Evolutionary conservation across 2,113 vertebrate genomes (phyloP).

Genomic region (Syngnathus typhle): DNA sequence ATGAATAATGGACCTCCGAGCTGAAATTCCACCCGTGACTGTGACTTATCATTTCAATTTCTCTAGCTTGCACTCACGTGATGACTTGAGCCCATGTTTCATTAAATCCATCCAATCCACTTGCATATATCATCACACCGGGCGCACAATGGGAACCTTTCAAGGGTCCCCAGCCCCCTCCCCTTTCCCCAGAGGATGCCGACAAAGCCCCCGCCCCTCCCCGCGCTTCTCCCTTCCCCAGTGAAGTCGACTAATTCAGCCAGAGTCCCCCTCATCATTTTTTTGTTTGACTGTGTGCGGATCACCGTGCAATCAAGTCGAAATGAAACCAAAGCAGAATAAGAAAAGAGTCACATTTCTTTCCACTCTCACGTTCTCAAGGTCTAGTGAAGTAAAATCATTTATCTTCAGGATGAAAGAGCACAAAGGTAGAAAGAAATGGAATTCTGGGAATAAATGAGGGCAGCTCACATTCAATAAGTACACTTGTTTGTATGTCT

Average conservation of each 20-base stretch:
- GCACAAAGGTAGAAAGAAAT: not conserved
- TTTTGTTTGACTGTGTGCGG: not conserved
- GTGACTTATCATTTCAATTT: constrained; percentile 3
- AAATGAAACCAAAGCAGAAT: not conserved
- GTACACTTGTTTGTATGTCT: not conserved
- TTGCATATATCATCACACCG: constrained; percentile 2
- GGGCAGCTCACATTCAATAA: not conserved
- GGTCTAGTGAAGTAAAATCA: not conserved
- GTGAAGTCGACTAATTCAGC: not conserved
- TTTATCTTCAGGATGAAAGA: constrained; percentile 4
- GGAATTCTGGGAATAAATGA: not conserved
- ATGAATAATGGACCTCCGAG: constrained; percentile 1
- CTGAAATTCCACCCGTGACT: not conserved
- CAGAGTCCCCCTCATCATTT: not conserved
- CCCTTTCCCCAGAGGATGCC: not conserved
- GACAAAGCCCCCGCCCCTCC: not conserved
- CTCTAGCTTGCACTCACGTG: constrained; percentile 3
- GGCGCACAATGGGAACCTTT: constrained; percentile 2
- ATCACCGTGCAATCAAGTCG: not conserved
- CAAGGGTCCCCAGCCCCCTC: not conserved
- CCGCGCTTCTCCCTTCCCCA: not conserved
- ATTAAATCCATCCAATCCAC: constrained; percentile 9
- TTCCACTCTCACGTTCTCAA: not conserved
- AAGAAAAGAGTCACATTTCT: not conserved
- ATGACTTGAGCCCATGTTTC: not conserved